Conservation (phyloP, 1,140 invertebrate genomes). For the Callitettix versicolor region DNA sequence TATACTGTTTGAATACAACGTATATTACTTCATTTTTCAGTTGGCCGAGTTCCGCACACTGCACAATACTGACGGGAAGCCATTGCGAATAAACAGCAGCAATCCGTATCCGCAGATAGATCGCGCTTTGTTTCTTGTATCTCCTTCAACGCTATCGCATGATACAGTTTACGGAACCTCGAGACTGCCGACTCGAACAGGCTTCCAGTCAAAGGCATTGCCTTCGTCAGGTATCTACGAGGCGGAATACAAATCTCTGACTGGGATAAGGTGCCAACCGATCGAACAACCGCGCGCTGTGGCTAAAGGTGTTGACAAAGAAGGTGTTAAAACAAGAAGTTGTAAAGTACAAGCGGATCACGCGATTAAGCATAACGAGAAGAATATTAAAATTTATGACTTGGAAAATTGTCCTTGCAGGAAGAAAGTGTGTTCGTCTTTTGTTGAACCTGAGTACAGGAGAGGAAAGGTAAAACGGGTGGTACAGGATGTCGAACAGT, state of each 20-base stretch:
- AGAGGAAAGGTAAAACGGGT: background rate
- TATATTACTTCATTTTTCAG: constrained; percentile 20
- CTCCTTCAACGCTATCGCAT: background rate
- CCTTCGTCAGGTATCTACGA: background rate
- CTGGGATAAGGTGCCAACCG: background rate
- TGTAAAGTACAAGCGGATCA: too few species aligned
- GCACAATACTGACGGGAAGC: background rate
- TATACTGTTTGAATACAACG: too few species aligned
- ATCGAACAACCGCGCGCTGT: too few species aligned
- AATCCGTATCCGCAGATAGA: background rate
- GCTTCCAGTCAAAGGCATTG: background rate
- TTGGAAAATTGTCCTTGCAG: background rate
- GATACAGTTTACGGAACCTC: background rate
- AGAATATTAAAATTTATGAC: background rate
- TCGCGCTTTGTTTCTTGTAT: background rate
- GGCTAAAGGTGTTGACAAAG: too few species aligned
- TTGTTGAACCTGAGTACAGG: background rate
- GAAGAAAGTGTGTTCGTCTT: background rate
- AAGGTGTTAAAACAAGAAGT: too few species aligned
- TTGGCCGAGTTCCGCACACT: constrained; percentile 27
- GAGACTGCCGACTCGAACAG: background rate
- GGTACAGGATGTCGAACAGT: background rate
- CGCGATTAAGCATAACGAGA: too few species aligned
- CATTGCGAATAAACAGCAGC: background rate
- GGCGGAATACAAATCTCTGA: constrained; percentile 4